Evolutionary conservation across 2,888 invertebrate genomes (phyloP).

Genomic region (Archaeoteleia sp.): DNA sequence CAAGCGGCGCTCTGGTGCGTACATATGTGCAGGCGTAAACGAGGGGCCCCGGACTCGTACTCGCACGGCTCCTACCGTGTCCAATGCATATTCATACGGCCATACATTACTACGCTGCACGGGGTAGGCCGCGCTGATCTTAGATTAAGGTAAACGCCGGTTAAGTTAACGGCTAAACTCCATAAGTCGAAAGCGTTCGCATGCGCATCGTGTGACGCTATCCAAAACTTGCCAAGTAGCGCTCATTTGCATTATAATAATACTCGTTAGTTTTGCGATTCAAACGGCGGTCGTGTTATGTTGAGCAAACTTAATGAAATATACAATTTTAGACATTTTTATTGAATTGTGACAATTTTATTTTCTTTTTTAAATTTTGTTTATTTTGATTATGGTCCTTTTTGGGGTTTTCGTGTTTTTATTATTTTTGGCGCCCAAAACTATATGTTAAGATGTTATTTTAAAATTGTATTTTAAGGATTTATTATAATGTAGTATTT

Average conservation of each 20-base stretch:
- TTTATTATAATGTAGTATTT: no score
- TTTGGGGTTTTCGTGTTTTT: no score
- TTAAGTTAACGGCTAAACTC: slow-evolving; percentile 75
- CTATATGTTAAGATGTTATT: no score
- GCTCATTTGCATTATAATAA: slow-evolving; percentile 37
- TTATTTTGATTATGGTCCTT: no score
- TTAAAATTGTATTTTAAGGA: no score
- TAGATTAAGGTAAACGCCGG: slow-evolving; percentile 76
- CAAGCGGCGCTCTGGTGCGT: slow-evolving; percentile 44
- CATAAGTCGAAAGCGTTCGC: slow-evolving; percentile 71
- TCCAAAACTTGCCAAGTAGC: slow-evolving; percentile 48
- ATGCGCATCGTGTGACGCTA: slow-evolving; percentile 65
- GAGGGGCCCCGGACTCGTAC: slow-evolving; percentile 45
- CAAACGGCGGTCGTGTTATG: no score
- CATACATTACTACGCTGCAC: slow-evolving; percentile 70
- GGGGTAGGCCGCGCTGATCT: slow-evolving; percentile 70
- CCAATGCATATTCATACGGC: slow-evolving; percentile 74
- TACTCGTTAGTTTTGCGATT: no score
- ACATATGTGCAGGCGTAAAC: slow-evolving; percentile 53
- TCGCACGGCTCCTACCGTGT: slow-evolving; percentile 67
- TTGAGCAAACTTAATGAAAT: no score
- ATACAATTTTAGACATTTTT: no score
- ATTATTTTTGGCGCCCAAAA: no score
- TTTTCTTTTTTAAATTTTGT: no score
- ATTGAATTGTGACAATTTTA: no score